phyloP scores from a whole-genome alignment of 2,888 invertebrate species.

The Dexiosoma caninum region DNA sequence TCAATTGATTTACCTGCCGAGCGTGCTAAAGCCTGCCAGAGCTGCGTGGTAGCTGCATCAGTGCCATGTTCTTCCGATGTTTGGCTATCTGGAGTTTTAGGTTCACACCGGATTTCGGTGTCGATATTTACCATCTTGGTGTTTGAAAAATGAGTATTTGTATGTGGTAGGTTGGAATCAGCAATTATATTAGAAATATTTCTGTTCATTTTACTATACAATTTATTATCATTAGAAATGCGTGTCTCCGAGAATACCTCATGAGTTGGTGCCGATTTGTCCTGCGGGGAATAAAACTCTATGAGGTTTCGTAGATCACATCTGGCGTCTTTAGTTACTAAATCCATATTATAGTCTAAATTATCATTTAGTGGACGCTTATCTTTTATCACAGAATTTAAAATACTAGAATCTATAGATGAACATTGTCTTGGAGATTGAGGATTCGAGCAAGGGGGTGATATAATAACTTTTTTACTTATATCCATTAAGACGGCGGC shows the following conservation, averaged over 20 bases:
- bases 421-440: conserved; percentile 73
- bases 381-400: conserved; percentile 78
- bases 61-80: conserved; percentile 76
- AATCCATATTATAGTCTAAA: conserved; percentile 70
- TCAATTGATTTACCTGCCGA: conserved; percentile 77
- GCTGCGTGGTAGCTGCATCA: conserved; percentile 77
- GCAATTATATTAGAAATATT: conserved; percentile 1
- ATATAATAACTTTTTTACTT: conserved; percentile 77
- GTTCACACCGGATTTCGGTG: conserved; percentile 67
- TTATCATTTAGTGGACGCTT: conserved; percentile 73
- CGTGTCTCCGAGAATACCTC: not conserved
- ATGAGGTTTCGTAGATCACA: conserved; percentile 60
- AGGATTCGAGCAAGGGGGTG: conserved; percentile 77
- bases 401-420: conserved; percentile 75
- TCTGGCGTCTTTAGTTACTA: conserved; percentile 71
- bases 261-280: conserved; percentile 39
- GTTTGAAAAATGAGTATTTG: conserved; percentile 3
- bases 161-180: not conserved
- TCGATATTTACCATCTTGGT: conserved; percentile 71
- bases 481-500: conserved; percentile 78
- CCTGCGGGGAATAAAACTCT: conserved; percentile 79
- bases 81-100: conserved; percentile 75
- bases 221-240: not conserved
- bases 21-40: conserved; percentile 78
- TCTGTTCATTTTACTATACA: conserved; percentile 1